Percentiles rank a stretch among this genome's conserved stretches.
These are phyloP conservation scores for Anarsia innoxiella DNA, from an alignment of 2,888 invertebrate species.

Conservation along the genomic window DNA sequence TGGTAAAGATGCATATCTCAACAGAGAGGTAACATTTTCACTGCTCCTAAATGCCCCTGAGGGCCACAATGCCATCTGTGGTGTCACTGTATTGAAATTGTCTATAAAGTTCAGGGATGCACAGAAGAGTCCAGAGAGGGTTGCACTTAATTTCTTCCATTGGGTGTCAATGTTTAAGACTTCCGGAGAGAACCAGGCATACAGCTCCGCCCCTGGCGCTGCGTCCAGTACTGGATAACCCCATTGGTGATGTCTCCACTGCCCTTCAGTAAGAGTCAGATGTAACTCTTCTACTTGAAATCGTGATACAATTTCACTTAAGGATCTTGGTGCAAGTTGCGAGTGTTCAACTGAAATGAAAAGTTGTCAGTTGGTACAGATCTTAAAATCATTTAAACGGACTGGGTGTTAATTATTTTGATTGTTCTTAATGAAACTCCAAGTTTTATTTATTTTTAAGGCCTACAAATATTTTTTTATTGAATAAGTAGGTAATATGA, in stretches of 20 bases:
- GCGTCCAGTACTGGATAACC: constrained; percentile 94
- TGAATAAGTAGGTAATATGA: no score
- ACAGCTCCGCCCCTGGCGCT: constrained; percentile 94
- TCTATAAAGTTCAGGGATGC: constrained; percentile 97
- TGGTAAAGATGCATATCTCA: constrained; percentile 92
- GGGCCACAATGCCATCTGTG: constrained; percentile 88
- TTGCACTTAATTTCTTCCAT: constrained; percentile 92
- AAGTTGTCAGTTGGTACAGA: no score
- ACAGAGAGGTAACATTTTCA: constrained; percentile 69
- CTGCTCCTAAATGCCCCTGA: constrained; percentile 73
- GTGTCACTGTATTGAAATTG: constrained; percentile 86
- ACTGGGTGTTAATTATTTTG: no score
- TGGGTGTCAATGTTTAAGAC: constrained; percentile 83
- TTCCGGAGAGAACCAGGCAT: constrained; percentile 90
- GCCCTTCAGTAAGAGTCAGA: constrained; percentile 92
- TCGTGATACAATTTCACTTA: constrained; percentile 90
- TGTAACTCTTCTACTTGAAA: constrained; percentile 93
- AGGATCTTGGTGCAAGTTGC: constrained; percentile 88
- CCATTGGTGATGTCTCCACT: constrained; percentile 96
- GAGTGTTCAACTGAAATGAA: constrained; percentile 84
- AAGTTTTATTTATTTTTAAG: no score
- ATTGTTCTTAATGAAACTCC: no score
- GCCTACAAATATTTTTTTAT: no score
- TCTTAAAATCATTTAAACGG: no score
- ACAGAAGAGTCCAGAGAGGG: constrained; percentile 95